Evolutionary conservation across 2,797 vertebrate genomes (phyloP).

Genomic region (Anguilla obscura): DNA sequence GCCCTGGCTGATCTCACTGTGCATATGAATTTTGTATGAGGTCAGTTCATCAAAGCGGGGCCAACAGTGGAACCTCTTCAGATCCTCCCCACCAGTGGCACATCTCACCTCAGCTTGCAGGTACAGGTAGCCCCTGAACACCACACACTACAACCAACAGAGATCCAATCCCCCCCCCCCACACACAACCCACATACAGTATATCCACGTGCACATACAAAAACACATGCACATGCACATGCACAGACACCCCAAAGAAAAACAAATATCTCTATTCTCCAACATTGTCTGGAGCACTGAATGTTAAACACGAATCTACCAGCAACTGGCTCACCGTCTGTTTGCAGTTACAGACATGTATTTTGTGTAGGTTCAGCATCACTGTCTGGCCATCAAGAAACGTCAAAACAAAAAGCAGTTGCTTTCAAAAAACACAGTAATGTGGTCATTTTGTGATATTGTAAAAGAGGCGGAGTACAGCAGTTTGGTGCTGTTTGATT

Average conservation of each 20-base stretch:
- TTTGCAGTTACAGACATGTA: neutral
- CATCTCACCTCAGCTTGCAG: conserved; percentile 58
- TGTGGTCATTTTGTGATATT: neutral
- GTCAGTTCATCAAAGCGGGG: conserved; percentile 64
- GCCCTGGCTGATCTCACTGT: conserved; percentile 69
- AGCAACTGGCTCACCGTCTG: neutral
- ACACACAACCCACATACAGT: conserved; percentile 35
- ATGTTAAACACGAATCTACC: neutral
- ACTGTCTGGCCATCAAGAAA: neutral
- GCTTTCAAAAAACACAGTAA: neutral
- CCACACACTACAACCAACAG: neutral
- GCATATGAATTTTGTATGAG: conserved; percentile 73
- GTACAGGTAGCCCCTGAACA: neutral
- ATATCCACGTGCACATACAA: conserved; percentile 46
- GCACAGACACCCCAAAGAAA: conserved; percentile 9
- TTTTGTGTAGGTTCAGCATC: neutral
- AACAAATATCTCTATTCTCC: neutral
- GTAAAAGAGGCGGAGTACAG: neutral
- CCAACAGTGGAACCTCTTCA: conserved; percentile 53
- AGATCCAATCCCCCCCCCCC: neutral
- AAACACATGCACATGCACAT: conserved; percentile 17
- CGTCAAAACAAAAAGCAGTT: conserved; percentile 35
- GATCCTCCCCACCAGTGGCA: conserved; percentile 37
- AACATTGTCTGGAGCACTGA: neutral
- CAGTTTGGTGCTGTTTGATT: neutral